These are phyloP conservation scores for Tromatobia lineatoria DNA, from an alignment of 2,888 invertebrate genomes.

Conservation along the genomic window DNA sequence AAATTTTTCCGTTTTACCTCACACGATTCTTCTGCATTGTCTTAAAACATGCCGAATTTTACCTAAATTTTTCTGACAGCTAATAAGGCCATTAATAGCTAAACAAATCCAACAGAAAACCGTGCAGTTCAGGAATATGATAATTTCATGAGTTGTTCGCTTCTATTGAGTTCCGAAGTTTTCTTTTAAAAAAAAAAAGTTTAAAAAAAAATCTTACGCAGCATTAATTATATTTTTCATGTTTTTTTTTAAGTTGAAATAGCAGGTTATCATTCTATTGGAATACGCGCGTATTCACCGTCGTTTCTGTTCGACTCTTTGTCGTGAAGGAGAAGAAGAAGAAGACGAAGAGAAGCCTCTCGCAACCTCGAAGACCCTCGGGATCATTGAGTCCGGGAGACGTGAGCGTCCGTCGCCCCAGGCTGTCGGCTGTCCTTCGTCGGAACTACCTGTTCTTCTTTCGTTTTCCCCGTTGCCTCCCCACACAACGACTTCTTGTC, in stretches of 20 bases:
- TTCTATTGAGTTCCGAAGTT: too few species aligned
- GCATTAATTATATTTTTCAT: background rate
- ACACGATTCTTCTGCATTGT: too few species aligned
- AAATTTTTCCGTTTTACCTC: too few species aligned
- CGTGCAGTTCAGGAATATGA: too few species aligned
- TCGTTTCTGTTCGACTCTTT: constrained; percentile 13
- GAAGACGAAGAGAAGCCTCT: constrained; percentile 12
- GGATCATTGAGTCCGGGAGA: constrained; percentile 47
- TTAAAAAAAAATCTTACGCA: background rate
- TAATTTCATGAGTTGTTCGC: too few species aligned
- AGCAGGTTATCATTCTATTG: background rate
- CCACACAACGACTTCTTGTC: constrained; percentile 18
- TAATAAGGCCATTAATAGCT: too few species aligned
- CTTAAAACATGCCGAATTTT: too few species aligned
- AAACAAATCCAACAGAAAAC: too few species aligned
- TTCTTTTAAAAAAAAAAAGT: background rate
- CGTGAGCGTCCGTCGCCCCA: constrained; percentile 41
- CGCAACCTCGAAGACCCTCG: constrained; percentile 56
- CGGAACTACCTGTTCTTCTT: constrained; percentile 44
- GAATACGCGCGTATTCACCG: background rate
- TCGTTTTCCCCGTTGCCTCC: constrained; percentile 17
- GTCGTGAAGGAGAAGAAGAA: constrained; percentile 6
- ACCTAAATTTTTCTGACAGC: too few species aligned
- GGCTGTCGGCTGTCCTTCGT: constrained; percentile 52
- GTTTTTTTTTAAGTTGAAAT: background rate